phyloP scores from a whole-genome alignment of 2,888 invertebrate genomes.

The Mamestra brassicae region DNA sequence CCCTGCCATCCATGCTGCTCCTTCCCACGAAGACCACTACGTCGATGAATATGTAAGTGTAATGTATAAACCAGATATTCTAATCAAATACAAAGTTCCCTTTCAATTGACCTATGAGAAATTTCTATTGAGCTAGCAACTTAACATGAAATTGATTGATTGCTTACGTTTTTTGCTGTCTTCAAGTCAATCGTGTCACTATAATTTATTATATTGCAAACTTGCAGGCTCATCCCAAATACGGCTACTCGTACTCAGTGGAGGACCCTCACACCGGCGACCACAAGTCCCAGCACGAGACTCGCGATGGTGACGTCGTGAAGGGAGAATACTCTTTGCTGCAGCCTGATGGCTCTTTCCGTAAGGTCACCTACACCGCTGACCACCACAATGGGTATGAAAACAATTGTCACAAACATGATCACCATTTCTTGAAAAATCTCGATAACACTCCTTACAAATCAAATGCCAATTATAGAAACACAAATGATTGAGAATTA shows the following conservation, averaged over 20 bases:
- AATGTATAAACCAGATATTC: slow-evolving; percentile 4
- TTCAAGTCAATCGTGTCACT: neutral
- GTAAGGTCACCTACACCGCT: slow-evolving; percentile 91
- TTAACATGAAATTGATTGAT: slow-evolving; percentile 50
- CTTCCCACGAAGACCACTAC: slow-evolving; percentile 82
- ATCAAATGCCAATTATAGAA: too few relatives aligned
- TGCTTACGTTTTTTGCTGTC: slow-evolving; percentile 37
- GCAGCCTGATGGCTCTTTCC: slow-evolving; percentile 91
- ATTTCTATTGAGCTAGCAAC: slow-evolving; percentile 20
- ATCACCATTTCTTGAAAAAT: too few relatives aligned
- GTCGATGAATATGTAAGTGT: slow-evolving; percentile 87
- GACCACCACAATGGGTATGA: slow-evolving; percentile 91
- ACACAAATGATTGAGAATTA: neutral
- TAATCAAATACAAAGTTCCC: slow-evolving; percentile 8
- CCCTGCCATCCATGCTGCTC: slow-evolving; percentile 56
- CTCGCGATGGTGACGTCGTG: slow-evolving; percentile 90
- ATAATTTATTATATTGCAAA: slow-evolving; percentile 10
- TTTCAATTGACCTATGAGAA: slow-evolving; percentile 34
- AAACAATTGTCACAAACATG: neutral
- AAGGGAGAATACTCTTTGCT: slow-evolving; percentile 91
- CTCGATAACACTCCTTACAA: too few relatives aligned
- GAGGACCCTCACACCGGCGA: slow-evolving; percentile 92
- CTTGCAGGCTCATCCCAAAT: slow-evolving; percentile 87
- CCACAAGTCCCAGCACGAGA: slow-evolving; percentile 91
- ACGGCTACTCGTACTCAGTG: slow-evolving; percentile 91